Base-by-base conservation (phyloP, 2,888 invertebrate genomes). In the Strigamia crassipes region DNA sequence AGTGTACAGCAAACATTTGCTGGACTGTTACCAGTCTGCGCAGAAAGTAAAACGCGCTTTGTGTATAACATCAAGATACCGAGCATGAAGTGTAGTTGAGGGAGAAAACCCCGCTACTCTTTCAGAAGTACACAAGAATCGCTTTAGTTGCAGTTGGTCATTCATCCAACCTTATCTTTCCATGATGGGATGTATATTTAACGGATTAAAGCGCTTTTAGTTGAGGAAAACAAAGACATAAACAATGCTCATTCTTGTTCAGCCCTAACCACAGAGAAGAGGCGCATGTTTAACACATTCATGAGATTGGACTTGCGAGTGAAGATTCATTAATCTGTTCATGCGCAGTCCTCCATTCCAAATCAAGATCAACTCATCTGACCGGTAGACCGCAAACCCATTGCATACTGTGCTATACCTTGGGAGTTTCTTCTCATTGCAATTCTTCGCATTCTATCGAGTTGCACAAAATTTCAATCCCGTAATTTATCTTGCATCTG, bases 341-440 rank as follows among this genome's bases (percentile, higher is more conserved):
- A 38, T 38, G 9, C n/a, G 56, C 18, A 9, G n/a, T 18, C 18
- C 9, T 1, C 9, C 56, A 56, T 56, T 9, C n/a, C n/a, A 56
- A 56, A 56, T 18, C 56, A 56, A 18, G 56, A 18, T 56, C 56
- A 2, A 56, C 56, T 56, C 56, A n/a, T 1, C 56, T 46, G 15
- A 46, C 46, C n/a, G 56, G 56, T 18, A 56, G 56, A 56, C 56
- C 56, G 9, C 56, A 56, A 56, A 56, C 56, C 56, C 56, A n/a
- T 56, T 18, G 56, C 15, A 56, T 9, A 38, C 38, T 38, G 10
- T 6, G 38, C 10, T 38, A 6, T 38, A 56, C 56, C n/a, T 56
- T 56, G n/a, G 27, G 27, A 27, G 27, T 12, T 2, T 56, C 2
- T 56, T 8, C 21, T 56, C 56, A 18, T 56, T 56, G 56, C 56